A percentile compares a stretch with the other conserved stretches of the same genome.
Conservation (phyloP, 2,113 vertebrate genomes). For the Syrmaticus mikado region DNA sequence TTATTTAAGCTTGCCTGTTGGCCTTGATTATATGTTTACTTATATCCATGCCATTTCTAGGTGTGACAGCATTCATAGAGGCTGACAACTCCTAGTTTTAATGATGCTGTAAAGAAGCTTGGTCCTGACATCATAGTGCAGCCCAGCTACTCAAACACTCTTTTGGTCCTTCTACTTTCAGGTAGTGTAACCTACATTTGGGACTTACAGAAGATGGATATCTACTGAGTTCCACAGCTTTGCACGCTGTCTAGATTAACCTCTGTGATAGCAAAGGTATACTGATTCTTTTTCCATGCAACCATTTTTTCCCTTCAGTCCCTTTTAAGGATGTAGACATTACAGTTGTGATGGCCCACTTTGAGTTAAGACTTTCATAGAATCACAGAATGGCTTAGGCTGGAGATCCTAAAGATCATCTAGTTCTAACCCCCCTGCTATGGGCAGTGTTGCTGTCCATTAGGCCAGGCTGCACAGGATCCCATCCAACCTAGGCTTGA, state of each 20-base stretch:
- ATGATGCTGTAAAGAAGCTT: neutral
- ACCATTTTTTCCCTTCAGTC: neutral
- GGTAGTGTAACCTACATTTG: fast-evolving
- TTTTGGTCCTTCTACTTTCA: neutral
- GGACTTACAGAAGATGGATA: neutral
- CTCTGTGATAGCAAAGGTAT: neutral
- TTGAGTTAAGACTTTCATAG: neutral
- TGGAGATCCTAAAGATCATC: too few species aligned
- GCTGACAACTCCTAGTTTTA: neutral
- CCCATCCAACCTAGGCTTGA: too few species aligned
- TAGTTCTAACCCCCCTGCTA: too few species aligned
- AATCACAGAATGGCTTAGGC: too few species aligned
- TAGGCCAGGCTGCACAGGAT: too few species aligned
- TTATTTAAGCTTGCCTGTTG: neutral
- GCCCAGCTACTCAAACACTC: neutral
- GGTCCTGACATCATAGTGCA: too few species aligned
- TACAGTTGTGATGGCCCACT: neutral
- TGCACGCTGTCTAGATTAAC: neutral
- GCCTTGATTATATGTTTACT: neutral
- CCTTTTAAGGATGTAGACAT: fast-evolving
- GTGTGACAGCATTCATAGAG: neutral
- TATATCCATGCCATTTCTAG: neutral
- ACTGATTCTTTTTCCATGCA: neutral
- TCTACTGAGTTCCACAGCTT: neutral
- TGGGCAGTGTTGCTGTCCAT: too few species aligned